Base-by-base conservation (phyloP, 2,113 vertebrate species). In the Coreoperca whiteheadi region DNA sequence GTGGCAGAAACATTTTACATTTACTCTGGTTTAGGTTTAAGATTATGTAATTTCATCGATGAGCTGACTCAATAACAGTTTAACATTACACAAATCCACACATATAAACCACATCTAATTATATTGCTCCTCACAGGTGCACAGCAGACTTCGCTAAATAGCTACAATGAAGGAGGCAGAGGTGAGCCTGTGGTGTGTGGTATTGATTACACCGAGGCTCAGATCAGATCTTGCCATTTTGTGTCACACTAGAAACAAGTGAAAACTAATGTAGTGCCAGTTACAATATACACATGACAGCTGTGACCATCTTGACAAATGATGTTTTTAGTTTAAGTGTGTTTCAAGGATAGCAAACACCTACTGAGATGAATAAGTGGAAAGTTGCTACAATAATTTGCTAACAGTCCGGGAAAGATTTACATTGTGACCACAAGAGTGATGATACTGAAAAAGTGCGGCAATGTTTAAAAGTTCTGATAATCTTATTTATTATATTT, bases 21-120 rank as follows among this genome's bases (percentile, higher is more conserved):
- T 39, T 65, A 75, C 70, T 67, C 75, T 63, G 78, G 78, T 77
- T 74, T 37, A 37, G 69, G 60, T 74, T 51, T 20, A 66, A 67
- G 74, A 85, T 93, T 90, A 91, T 68, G 68, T 83, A 74, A 93
- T 86, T 79, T 48, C 51, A 75, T 67, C 32, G 74, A 87, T 75
- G 75, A 85, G 79, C 67, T 91, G 85, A 91, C 86, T 88, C 88
- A 91, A 91, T 87, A 87, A 77, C 48, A 60, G 77, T 30, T 81
- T 84, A 82, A 85, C 50, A 48, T 91, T 87, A 63, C 84, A 88
- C 20, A 43, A 60, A 88, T 43, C 21, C 68, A 72, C 65, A 74
- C 76, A 74, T 4, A 75, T 48, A 32, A 69, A 87, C 46, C 57
- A 73, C 60, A 72, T 77, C 23, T 48, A 73, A 71, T 81, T 75